Evolutionary conservation across 2,113 vertebrate species (phyloP).

Genomic region (Equus quagga): DNA sequence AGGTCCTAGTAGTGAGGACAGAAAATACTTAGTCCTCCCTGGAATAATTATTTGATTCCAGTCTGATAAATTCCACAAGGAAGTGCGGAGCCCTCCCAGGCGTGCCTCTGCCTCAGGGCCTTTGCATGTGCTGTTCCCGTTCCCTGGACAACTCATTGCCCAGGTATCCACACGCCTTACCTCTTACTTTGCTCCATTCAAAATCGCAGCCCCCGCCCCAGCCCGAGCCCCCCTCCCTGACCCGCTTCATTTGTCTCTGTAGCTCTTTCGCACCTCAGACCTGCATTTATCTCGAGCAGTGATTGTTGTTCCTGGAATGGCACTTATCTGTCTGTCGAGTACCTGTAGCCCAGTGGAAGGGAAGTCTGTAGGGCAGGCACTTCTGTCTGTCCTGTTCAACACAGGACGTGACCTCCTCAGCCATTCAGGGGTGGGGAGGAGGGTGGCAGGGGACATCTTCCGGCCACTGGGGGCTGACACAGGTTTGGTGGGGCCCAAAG

Average conservation of each 20-base stretch:
- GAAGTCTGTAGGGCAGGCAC: no score
- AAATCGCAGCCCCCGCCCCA: background rate
- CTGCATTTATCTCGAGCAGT: background rate
- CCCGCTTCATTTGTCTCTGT: background rate
- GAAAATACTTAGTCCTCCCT: background rate
- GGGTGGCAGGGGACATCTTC: background rate
- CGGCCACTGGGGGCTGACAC: background rate
- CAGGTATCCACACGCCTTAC: background rate
- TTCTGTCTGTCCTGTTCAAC: background rate
- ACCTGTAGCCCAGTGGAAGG: background rate
- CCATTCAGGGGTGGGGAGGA: no score
- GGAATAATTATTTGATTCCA: background rate
- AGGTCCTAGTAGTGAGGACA: background rate
- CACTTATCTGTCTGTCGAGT: background rate
- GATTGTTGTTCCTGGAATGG: background rate
- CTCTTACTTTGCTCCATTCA: background rate
- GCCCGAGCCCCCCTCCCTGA: rapidly evolving
- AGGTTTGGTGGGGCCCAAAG: background rate
- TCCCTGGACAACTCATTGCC: background rate
- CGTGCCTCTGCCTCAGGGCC: background rate
- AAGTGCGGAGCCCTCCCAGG: background rate
- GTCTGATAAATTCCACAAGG: background rate
- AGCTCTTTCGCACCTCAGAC: background rate
- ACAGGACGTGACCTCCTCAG: background rate
- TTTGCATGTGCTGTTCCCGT: background rate